Percentiles rank a stretch among this genome's conserved stretches.
Evolutionary conservation across 92 coral and sea anemone species (phyloP).

Genomic region (Nematostella vectensis): DNA sequence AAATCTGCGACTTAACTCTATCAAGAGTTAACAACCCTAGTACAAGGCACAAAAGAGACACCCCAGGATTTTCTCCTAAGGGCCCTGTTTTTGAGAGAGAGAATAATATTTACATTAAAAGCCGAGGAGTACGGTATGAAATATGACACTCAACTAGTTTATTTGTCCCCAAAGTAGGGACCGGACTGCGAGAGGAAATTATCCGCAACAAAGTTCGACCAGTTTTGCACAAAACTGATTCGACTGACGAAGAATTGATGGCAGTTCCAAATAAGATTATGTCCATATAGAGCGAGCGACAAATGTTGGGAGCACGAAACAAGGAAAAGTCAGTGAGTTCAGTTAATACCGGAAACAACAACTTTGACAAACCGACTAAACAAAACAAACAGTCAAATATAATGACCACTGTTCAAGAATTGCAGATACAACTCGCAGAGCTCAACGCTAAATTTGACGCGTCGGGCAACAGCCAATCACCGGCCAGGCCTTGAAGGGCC

Average conservation of each 20-base stretch:
- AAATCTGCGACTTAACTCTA: conserved; percentile 27
- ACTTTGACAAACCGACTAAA: neutral
- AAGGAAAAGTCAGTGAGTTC: conserved; percentile 6
- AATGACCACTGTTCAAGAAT: conserved; percentile 4
- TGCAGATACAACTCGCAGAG: conserved; percentile 24
- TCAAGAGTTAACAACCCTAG: conserved; percentile 26
- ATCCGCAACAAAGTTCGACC: conserved; percentile 28
- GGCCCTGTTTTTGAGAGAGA: conserved; percentile 27
- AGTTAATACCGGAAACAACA: conserved; percentile 4
- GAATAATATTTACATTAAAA: conserved; percentile 24
- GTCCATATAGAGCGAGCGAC: conserved; percentile 25
- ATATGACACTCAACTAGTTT: conserved; percentile 30
- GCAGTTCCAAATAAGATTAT: conserved; percentile 31
- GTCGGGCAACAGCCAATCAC: conserved; percentile 1
- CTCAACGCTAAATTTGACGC: conserved; percentile 10
- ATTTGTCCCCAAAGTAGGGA: conserved; percentile 27
- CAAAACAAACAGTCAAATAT: conserved; percentile 10
- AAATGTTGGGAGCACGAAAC: conserved; percentile 4
- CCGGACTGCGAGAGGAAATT: conserved; percentile 33
- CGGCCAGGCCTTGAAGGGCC: conserved; percentile 18
- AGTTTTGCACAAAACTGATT: conserved; percentile 20
- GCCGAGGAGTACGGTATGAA: conserved; percentile 24
- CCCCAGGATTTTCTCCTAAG: conserved; percentile 28
- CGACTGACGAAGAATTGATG: conserved; percentile 36
- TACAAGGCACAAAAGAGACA: conserved; percentile 27